Conservation (phyloP, 2,113 vertebrate species). For the Glaucidium brasilianum region DNA sequence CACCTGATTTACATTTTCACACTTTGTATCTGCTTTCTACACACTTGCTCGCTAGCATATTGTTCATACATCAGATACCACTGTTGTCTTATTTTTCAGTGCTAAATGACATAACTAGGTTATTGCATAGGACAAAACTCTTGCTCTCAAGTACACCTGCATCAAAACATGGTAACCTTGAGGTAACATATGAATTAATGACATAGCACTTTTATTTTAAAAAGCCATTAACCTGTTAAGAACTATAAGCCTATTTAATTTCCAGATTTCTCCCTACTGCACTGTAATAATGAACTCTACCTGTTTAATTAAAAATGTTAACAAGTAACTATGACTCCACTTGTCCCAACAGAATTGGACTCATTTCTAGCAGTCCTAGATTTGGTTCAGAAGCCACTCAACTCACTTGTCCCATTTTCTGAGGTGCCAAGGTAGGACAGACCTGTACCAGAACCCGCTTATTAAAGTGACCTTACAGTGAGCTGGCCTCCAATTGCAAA, state of each 20-base stretch:
- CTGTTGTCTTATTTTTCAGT: background rate
- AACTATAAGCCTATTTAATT: background rate
- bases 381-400: background rate
- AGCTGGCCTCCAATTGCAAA: background rate
- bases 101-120: background rate
- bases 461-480: background rate
- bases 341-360: background rate
- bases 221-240: background rate
- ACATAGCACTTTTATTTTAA: background rate
- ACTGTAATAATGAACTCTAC: background rate
- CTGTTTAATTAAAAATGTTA: background rate
- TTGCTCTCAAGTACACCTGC: background rate
- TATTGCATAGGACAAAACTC: background rate
- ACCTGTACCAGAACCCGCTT: background rate
- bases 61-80: background rate
- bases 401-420: background rate
- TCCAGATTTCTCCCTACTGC: background rate
- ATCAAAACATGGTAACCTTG: background rate
- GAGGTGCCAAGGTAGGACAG: background rate
- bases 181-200: background rate
- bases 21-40: conserved; percentile 6
- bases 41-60: background rate
- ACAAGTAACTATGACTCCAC: background rate
- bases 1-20: conserved; percentile 52
- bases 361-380: background rate